Conservation (phyloP, 2,888 invertebrate genomes). For the Ectemnius lituratus region DNA sequence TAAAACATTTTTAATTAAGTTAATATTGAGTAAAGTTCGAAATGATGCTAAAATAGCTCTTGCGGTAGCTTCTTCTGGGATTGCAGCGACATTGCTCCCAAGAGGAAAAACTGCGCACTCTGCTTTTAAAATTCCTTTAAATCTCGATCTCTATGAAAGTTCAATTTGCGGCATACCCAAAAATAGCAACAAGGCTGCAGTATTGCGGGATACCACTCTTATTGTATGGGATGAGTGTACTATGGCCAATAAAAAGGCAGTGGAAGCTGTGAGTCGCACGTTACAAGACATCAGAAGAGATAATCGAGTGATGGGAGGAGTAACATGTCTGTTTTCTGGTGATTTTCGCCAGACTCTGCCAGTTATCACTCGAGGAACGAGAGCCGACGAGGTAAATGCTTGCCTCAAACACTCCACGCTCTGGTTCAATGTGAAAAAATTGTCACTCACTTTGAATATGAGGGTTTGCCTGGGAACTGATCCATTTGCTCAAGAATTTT, state of each 20-base stretch:
- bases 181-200: conserved; percentile 58
- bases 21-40: conserved; percentile 71
- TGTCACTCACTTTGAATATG: conserved; percentile 20
- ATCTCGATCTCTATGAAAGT: conserved; percentile 59
- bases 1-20: conserved; percentile 67
- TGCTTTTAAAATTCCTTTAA: conserved; percentile 71
- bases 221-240: conserved; percentile 76
- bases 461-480: background rate
- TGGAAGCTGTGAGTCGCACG: conserved; percentile 70
- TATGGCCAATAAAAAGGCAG: conserved; percentile 70
- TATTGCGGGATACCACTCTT: conserved; percentile 63
- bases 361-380: conserved; percentile 9
- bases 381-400: conserved; percentile 22
- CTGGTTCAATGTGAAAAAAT: conserved; percentile 14
- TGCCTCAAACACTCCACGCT: conserved; percentile 18
- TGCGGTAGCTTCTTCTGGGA: conserved; percentile 76
- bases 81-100: conserved; percentile 76
- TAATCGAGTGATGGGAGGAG: conserved; percentile 5
- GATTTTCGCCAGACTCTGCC: conserved; percentile 28
- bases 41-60: conserved; percentile 62
- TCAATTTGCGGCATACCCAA: conserved; percentile 69
- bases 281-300: conserved; percentile 49
- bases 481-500: background rate
- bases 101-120: conserved; percentile 74
- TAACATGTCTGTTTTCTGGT: conserved; percentile 6